Evolutionary conservation across 2,888 invertebrate genomes (phyloP).

Genomic region (Meghimatium bilineatum): DNA sequence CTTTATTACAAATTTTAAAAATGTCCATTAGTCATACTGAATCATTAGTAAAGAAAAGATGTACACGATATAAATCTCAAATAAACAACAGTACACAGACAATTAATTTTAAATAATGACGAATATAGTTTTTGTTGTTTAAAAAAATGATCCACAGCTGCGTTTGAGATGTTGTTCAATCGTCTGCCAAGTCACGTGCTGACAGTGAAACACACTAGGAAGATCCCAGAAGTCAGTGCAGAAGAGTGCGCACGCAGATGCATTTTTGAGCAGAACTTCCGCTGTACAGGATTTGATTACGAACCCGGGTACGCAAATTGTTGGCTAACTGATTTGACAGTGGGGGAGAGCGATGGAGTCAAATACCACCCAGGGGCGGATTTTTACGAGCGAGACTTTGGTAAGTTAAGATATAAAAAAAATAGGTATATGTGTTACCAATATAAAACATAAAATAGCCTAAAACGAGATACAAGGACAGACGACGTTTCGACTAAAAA

Average conservation of each 20-base stretch:
- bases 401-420: slow-evolving; percentile 53
- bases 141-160: slow-evolving; percentile 58
- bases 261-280: slow-evolving; percentile 69
- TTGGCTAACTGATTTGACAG: slow-evolving; percentile 68
- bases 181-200: slow-evolving; percentile 72
- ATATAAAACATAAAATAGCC: no score
- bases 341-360: slow-evolving; percentile 62
- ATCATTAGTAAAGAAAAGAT: no score
- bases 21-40: no score
- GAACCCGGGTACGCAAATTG: slow-evolving; percentile 64
- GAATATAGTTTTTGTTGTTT: no score
- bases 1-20: no score
- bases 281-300: slow-evolving; percentile 71
- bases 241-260: slow-evolving; percentile 74
- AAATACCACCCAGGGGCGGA: slow-evolving; percentile 63
- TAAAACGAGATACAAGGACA: no score
- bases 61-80: no score
- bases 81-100: no score
- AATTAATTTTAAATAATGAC: no score
- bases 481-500: no score
- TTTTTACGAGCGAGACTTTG: slow-evolving; percentile 68
- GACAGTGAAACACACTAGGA: slow-evolving; percentile 65
- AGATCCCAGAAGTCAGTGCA: slow-evolving; percentile 64
- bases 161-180: slow-evolving; percentile 68
- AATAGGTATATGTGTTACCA: neutral